Conservation (phyloP, 2,113 vertebrate genomes). For the Tupaia chinensis region DNA sequence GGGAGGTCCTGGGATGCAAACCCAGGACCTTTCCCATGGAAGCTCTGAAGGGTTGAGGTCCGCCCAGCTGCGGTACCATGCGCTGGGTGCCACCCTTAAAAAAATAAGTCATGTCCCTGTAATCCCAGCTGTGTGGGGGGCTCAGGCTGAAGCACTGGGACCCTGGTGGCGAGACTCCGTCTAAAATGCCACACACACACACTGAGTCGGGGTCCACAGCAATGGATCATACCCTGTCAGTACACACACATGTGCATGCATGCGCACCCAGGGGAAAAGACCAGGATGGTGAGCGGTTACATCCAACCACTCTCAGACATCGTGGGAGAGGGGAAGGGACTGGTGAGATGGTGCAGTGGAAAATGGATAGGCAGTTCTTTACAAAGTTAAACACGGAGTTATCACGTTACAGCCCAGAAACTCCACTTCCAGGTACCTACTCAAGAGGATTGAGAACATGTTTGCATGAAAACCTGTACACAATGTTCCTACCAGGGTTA, state of each 20-base stretch:
- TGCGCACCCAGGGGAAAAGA: not conserved
- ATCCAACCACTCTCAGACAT: fast-evolving
- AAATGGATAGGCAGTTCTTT: not conserved
- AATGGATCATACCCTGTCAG: not conserved
- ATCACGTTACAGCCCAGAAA: not conserved
- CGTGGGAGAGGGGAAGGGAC: not conserved
- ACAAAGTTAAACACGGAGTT: not conserved
- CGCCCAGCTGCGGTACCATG: too few relatives aligned
- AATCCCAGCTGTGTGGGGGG: too few relatives aligned
- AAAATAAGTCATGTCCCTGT: too few relatives aligned
- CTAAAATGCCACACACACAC: too few relatives aligned
- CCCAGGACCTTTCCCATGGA: too few relatives aligned
- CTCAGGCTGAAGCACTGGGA: too few relatives aligned
- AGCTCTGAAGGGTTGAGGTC: too few relatives aligned
- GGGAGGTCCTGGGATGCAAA: too few relatives aligned
- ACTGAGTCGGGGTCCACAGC: not conserved
- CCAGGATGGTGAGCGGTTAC: not conserved
- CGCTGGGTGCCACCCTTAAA: too few relatives aligned
- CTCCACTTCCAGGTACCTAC: not conserved
- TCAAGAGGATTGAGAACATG: not conserved
- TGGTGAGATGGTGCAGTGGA: not conserved
- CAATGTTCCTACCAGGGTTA: not conserved
- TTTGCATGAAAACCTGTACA: not conserved
- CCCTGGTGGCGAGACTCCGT: too few relatives aligned
- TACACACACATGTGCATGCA: too few relatives aligned